Evolutionary conservation across 2,888 invertebrate species (phyloP), one percentile per base, ranked within the genome.

Genomic region (Lepas anatifera): DNA sequence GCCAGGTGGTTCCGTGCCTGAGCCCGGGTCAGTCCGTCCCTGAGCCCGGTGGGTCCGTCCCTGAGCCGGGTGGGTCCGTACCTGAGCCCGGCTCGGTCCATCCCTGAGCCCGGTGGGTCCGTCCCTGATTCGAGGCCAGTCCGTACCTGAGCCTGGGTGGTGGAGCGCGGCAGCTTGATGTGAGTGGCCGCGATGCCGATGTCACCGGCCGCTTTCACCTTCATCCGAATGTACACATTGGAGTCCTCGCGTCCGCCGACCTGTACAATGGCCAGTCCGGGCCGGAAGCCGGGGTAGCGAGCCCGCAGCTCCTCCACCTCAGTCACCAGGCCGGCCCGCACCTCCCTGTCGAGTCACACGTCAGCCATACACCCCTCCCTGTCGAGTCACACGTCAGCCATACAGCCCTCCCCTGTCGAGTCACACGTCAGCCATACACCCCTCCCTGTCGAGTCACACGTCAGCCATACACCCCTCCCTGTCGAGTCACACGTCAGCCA

Each of bases 201-300:
- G 76, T 93, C 91, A 69, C 83, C 85, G 0, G 97, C 97, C 0
- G 94, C 91, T 80, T 90, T 92, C 70, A 96, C 85, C 83, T 99
- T 99, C 89, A 92, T 94, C 46, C 93, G 84, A 78, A 99, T 98
- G 82, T 99, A 99, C 8, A 98, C 96, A 83, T 97, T 97, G 64
- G 98, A 98, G 81, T 99, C 98, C 80, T 95, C 94, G 1, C 97
- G 85, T 2, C 89, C 90, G 18, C 99, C 99, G 72, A 99, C 98
- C 85, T 98, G 83, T 29, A 98, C 90, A 78, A 98, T 95, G 32
- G 95, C 92, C 74, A 98, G 83, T 22, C 89, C 88, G 27, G 84
- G 82, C 18, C 50, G 64, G 68, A 74, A 74, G n/a, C 41, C 72
- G 6, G 58, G 58, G 32, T 58, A 58, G 18, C 32, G 29, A 22